Evolutionary conservation across 92 coral and sea anemone species (phyloP), one percentile per base, ranked within the genome.

Genomic region (Palythoa grandis): DNA sequence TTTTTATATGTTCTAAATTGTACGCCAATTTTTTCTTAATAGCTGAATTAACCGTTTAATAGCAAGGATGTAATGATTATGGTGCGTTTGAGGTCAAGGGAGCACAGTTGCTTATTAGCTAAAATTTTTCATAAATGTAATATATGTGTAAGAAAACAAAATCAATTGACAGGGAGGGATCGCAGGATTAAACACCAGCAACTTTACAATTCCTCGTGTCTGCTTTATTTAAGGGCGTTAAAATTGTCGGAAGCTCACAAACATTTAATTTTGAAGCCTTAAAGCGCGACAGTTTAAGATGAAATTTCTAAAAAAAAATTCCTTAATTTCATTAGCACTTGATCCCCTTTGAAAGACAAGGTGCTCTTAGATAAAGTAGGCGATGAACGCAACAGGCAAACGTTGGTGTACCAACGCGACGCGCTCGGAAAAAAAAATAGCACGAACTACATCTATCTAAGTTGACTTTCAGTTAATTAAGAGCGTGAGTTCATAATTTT

Each of bases 211-310:
- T 80, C 25, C 52, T 80, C 74, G 58, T 43, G 53, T 80, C 74
- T 80, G 74, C 58, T 80, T 80, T 80, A 65, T 80, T 80, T 66
- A 39, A 80, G 65, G 85, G 85, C 65, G 85, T 67, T 80, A 80
- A 76, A 66, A 39, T 56, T 66, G 85, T 80, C 85, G 85, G 85
- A 80, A 80, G 70, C 48, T 66, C 85, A 38, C 85, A 65, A 80
- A 80, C 39, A 80, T 66, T 79, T 40, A 20, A 54, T 19, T 20
- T 17, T 75, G 17, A 12, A 52, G 79, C 17, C 79, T 50, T 54
- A 24, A 24, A 52, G 43, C 53, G 40, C 58, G 58, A 53, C 43
- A 79, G 10, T 47, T 69, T 60, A 70, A 24, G 23, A 80, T 39
- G 85, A 52, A 80, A 80, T 35, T 24, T 52, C 65, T 80, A 66